Evolutionary conservation across 2,888 invertebrate species (phyloP).

Genomic region (Cantharis lateralis): DNA sequence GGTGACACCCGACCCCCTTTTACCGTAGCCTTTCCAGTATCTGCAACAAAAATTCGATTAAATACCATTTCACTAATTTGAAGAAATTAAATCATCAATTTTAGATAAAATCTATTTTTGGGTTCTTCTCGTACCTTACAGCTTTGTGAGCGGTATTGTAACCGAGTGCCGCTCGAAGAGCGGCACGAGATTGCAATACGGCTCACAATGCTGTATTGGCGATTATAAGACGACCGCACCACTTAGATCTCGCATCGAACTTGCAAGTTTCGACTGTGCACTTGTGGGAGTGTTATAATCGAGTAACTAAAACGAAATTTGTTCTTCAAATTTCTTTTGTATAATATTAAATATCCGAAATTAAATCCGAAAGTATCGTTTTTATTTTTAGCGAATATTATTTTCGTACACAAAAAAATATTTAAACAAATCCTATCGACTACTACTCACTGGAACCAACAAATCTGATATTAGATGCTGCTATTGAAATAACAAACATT

Average conservation of each 20-base stretch:
- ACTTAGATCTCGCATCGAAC: too few species aligned
- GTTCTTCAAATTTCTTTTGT: not conserved
- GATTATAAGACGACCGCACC: too few species aligned
- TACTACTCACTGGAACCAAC: not conserved
- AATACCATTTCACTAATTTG: not conserved
- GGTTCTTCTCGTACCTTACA: too few species aligned
- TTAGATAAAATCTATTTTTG: not conserved
- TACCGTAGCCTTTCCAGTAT: conserved; percentile 54
- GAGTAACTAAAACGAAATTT: too few species aligned
- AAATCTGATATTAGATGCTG: not conserved
- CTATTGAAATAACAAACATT: not conserved
- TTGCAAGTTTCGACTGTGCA: too few species aligned
- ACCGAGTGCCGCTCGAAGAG: too few species aligned
- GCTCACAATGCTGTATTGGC: too few species aligned
- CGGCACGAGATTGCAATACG: too few species aligned
- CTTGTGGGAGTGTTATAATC: too few species aligned
- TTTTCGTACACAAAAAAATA: not conserved
- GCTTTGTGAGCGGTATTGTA: too few species aligned
- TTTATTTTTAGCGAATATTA: not conserved
- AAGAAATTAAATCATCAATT: not conserved
- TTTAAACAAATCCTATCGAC: not conserved
- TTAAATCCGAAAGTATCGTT: not conserved
- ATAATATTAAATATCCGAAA: not conserved
- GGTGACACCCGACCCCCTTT: conserved; percentile 54
- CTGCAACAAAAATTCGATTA: conserved; percentile 46